Evolutionary conservation across 2,113 vertebrate genomes (phyloP).

Genomic region (Drymodes brunneopygia): DNA sequence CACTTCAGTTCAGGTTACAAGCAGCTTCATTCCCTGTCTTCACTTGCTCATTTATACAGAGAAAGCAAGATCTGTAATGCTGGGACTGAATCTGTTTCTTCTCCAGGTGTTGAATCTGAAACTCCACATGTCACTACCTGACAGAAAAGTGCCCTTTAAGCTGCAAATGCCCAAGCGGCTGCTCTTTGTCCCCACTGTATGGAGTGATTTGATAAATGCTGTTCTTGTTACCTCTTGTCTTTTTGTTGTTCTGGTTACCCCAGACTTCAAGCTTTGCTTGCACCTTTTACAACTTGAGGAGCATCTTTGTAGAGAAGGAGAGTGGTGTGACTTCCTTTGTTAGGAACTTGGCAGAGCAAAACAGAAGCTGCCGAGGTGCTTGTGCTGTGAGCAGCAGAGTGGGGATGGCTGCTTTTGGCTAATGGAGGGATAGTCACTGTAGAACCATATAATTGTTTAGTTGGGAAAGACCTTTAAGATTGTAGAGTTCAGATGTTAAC

Average conservation of each 20-base stretch:
- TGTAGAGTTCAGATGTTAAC: neutral
- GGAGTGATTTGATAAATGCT: neutral
- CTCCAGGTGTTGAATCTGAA: neutral
- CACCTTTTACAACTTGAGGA: neutral
- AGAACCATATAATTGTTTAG: neutral
- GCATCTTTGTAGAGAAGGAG: neutral
- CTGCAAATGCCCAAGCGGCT: neutral
- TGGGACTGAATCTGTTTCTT: neutral
- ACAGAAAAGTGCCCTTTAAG: neutral
- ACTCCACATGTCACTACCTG: neutral
- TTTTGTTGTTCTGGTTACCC: neutral
- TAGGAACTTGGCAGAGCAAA: neutral
- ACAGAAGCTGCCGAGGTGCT: neutral
- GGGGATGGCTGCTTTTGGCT: neutral
- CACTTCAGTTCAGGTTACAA: neutral
- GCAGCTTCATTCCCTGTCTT: neutral
- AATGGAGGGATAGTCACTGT: neutral
- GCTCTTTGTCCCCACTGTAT: neutral
- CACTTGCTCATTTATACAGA: neutral
- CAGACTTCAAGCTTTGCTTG: neutral
- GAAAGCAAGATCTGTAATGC: neutral
- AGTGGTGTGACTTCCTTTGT: neutral
- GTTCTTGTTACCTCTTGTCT: neutral
- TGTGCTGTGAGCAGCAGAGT: neutral
- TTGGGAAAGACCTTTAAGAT: neutral